These are phyloP conservation scores for Rhimphoctona megacephalus DNA, from an alignment of 2,888 invertebrate genomes.

Conservation along the genomic window DNA sequence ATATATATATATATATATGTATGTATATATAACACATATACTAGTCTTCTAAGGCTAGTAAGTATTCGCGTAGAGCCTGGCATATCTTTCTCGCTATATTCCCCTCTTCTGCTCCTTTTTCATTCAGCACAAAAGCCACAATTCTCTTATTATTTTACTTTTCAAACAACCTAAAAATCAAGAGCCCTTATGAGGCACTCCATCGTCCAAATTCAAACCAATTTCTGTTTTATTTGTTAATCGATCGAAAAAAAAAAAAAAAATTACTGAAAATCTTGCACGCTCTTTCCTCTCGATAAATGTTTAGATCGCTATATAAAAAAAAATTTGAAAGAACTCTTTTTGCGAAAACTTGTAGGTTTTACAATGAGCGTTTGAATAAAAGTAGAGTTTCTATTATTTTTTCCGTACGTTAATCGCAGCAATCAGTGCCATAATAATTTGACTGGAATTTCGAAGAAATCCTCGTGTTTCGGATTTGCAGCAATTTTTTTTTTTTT, in stretches of 20 bases:
- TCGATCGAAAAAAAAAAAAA: constrained; percentile 1
- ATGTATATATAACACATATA: constrained; percentile 75
- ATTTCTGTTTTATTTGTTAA: constrained; percentile 7
- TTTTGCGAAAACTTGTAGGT: not conserved
- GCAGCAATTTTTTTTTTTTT: not conserved
- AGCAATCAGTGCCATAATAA: not conserved
- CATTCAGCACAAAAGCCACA: constrained; percentile 32
- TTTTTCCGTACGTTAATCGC: not conserved
- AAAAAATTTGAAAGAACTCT: not conserved
- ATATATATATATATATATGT: not conserved
- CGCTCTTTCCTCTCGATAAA: not conserved
- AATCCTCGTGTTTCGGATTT: not conserved
- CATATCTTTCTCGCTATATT: constrained; percentile 29
- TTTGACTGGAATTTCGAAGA: not conserved
- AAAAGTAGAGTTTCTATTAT: not conserved
- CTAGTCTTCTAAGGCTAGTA: constrained; percentile 80
- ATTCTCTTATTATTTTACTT: constrained; percentile 27
- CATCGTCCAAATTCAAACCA: not conserved
- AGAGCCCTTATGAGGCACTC: not conserved
- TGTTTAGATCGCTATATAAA: not conserved
- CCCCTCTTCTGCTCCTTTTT: constrained; percentile 18
- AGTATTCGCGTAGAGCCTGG: constrained; percentile 75
- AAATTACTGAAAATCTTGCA: not conserved
- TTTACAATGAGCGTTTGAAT: not conserved
- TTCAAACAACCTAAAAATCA: constrained; percentile 9